A percentile compares a stretch with the other conserved stretches of the same genome.
Evolutionary conservation across 2,113 vertebrate genomes (phyloP).

Genomic region (Odontophorus gujanensis): DNA sequence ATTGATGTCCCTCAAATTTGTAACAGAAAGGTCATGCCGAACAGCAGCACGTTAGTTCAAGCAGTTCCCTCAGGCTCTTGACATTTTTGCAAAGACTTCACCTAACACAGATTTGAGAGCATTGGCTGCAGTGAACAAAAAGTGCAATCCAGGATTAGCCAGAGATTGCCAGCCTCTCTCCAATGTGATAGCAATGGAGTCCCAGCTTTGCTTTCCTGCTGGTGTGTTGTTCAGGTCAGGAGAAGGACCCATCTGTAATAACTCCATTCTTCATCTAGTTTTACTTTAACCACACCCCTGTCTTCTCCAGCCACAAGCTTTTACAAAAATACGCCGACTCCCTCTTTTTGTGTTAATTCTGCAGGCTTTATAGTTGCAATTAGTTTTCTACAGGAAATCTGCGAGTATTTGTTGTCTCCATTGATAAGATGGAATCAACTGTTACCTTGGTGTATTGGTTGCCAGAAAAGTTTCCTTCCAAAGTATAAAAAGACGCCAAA

Average conservation of each 20-base stretch:
- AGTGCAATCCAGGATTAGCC: background rate
- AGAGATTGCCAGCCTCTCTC: background rate
- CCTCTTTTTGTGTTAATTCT: background rate
- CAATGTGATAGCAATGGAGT: background rate
- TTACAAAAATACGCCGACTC: background rate
- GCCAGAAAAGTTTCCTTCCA: background rate
- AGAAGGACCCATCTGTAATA: background rate
- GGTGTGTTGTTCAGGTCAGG: background rate
- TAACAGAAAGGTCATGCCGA: background rate
- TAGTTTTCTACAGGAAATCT: background rate
- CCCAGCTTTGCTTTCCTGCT: fast-evolving
- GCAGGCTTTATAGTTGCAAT: background rate
- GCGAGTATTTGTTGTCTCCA: background rate
- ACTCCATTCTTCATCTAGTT: background rate
- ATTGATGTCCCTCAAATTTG: background rate
- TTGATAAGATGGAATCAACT: background rate
- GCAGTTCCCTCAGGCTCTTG: background rate
- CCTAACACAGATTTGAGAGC: background rate
- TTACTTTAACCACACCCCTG: background rate
- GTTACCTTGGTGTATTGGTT: background rate
- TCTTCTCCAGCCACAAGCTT: background rate
- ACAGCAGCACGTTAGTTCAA: background rate
- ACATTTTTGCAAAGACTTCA: background rate
- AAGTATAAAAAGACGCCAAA: background rate
- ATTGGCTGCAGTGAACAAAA: background rate